These are phyloP conservation scores for Calyptommatus sinebrachiatus DNA, from an alignment of 2,113 vertebrate species.

Conservation along the genomic window DNA sequence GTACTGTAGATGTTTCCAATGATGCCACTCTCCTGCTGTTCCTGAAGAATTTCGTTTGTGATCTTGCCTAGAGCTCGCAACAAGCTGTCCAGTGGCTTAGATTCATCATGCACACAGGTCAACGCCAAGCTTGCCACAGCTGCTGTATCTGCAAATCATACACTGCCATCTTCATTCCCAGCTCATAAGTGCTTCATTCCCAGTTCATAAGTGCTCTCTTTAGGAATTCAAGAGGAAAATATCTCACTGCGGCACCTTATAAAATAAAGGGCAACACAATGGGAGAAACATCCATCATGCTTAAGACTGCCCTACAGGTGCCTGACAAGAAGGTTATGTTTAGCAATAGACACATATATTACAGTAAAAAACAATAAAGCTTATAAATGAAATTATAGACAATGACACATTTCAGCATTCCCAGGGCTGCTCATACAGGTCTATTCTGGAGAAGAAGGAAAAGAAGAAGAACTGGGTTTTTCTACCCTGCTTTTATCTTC, in stretches of 20 bases:
- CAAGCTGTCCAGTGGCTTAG: slow-evolving; percentile 34
- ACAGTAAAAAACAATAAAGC: too few relatives aligned
- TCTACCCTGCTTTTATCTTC: too few relatives aligned
- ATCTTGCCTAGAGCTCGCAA: rapidly evolving
- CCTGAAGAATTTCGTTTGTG: slow-evolving; percentile 38
- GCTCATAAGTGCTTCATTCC: too few relatives aligned
- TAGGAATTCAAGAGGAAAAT: not conserved
- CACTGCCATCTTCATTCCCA: not conserved
- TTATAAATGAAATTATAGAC: too few relatives aligned
- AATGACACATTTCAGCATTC: too few relatives aligned
- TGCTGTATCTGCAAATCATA: slow-evolving; percentile 57
- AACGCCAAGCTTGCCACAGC: slow-evolving; percentile 58
- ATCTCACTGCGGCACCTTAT: not conserved
- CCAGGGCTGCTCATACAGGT: too few relatives aligned
- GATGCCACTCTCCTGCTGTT: slow-evolving; percentile 35
- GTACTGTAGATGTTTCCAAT: slow-evolving; percentile 70
- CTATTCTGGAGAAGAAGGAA: too few relatives aligned
- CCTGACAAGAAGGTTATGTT: too few relatives aligned
- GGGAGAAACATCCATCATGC: not conserved
- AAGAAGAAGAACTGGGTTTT: too few relatives aligned
- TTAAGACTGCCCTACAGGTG: not conserved
- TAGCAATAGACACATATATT: too few relatives aligned
- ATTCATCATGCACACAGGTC: slow-evolving; percentile 46
- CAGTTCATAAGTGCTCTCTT: not conserved
- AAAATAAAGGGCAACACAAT: not conserved